These are phyloP conservation scores for Daubentonia madagascariensis DNA, from an alignment of 2,113 vertebrate genomes.

Conservation along the genomic window DNA sequence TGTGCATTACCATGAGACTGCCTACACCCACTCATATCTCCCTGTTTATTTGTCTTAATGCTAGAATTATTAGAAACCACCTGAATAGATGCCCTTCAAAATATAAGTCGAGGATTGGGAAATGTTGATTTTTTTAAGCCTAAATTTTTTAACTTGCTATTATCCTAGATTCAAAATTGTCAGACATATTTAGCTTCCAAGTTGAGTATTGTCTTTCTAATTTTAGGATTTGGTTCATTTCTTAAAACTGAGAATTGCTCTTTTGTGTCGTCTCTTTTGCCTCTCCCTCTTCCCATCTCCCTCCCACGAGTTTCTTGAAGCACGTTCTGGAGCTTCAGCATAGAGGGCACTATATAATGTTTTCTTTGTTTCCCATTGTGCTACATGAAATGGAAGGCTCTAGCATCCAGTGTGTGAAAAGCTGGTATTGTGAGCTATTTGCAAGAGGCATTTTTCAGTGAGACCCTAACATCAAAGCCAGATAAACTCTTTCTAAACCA, in stretches of 20 bases:
- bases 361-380: slow-evolving; percentile 6
- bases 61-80: not conserved
- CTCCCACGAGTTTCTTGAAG: slow-evolving; percentile 39
- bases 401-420: not conserved
- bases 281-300: not conserved
- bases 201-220: slow-evolving; percentile 41
- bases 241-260: not conserved
- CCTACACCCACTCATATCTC: not conserved
- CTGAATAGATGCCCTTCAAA: not conserved
- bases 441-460: slow-evolving; percentile 29
- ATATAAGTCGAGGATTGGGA: not conserved
- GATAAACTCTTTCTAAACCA: not conserved
- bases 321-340: slow-evolving; percentile 19
- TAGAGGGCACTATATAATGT: slow-evolving; percentile 21
- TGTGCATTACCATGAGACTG: not conserved
- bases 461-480: not conserved
- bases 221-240: not conserved
- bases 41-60: not conserved
- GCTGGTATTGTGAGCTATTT: slow-evolving; percentile 22
- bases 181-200: slow-evolving; percentile 1
- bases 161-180: slow-evolving; percentile 18
- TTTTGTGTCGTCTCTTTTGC: not conserved
- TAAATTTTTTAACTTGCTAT: not conserved
- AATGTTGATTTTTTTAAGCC: not conserved
- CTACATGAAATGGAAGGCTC: slow-evolving; percentile 11